phyloP scores from a whole-genome alignment of 2,797 vertebrate species.

The Sciurus vulgaris region DNA sequence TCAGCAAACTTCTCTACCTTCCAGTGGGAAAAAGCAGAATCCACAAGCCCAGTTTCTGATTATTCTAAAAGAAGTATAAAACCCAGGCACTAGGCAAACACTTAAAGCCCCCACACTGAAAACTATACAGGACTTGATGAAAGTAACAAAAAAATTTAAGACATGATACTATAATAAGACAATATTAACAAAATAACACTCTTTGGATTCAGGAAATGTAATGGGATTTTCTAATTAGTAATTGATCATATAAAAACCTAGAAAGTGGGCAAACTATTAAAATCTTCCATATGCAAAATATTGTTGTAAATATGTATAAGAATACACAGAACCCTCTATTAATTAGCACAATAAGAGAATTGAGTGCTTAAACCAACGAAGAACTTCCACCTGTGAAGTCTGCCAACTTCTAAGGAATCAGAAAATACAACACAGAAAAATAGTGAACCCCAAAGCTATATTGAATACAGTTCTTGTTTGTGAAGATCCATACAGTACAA shows the following conservation, averaged over 20 bases:
- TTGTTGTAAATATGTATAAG: not conserved
- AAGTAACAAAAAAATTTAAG: conserved; percentile 38
- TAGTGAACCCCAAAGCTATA: not conserved
- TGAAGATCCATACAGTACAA: not conserved
- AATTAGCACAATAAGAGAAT: not conserved
- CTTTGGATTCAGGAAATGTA: not conserved
- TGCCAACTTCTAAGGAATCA: not conserved
- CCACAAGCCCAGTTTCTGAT: not conserved
- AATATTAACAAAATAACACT: not conserved
- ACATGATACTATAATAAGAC: not conserved
- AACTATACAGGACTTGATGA: not conserved
- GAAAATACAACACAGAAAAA: conserved; percentile 1
- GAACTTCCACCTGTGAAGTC: not conserved
- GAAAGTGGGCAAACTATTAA: conserved; percentile 50
- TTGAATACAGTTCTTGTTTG: not conserved
- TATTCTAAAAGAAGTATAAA: not conserved
- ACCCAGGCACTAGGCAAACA: not conserved
- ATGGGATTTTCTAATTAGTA: too few relatives aligned
- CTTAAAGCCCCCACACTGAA: not conserved
- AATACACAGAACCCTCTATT: not conserved
- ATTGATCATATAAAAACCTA: too few relatives aligned
- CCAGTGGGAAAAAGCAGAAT: not conserved
- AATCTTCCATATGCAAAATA: conserved; percentile 11
- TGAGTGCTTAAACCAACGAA: not conserved
- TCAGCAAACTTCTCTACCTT: not conserved